These are phyloP conservation scores for Meloidogyne floridensis DNA, from an alignment of 1,140 invertebrate species.

Conservation along the genomic window DNA sequence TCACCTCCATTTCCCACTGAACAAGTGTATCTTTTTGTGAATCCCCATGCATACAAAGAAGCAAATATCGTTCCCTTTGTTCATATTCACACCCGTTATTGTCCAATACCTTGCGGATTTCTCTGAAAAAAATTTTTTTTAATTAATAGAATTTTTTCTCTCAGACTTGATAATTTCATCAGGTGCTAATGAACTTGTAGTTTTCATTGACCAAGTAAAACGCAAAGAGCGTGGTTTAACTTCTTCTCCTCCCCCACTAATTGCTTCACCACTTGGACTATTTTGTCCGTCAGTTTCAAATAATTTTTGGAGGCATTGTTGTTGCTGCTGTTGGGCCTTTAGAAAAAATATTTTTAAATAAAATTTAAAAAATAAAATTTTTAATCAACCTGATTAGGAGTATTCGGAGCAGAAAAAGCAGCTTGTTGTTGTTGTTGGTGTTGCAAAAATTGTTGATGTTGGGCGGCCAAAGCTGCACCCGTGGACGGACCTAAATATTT, in stretches of 20 bases:
- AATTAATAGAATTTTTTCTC: background rate
- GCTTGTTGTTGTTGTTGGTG: constrained; percentile 39
- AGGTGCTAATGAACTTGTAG: constrained; percentile 94
- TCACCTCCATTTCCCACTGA: constrained; percentile 99
- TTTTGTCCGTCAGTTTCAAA: background rate
- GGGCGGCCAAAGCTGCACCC: constrained; percentile 45
- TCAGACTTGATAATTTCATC: constrained; percentile 90
- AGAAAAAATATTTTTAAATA: background rate
- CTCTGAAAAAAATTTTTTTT: constrained; percentile 67
- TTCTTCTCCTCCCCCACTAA: constrained; percentile 73
- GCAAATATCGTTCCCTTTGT: constrained; percentile 83
- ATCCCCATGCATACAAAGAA: constrained; percentile 97
- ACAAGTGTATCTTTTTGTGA: constrained; percentile 96
- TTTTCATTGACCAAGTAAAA: constrained; percentile 99
- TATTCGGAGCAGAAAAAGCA: constrained; percentile 52
- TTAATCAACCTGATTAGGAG: constrained; percentile 32
- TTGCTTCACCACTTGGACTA: background rate
- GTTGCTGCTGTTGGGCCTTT: constrained; percentile 18
- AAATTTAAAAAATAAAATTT: background rate
- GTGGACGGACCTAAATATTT: constrained; percentile 36
- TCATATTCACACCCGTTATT: constrained; percentile 99
- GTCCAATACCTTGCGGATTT: constrained; percentile 97
- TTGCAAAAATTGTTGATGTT: constrained; percentile 47
- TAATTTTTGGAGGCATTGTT: constrained; percentile 13
- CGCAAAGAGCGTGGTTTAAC: constrained; percentile 86